Evolutionary conservation across 2,888 invertebrate genomes (phyloP).

Genomic region (Drosophila eohydei): DNA sequence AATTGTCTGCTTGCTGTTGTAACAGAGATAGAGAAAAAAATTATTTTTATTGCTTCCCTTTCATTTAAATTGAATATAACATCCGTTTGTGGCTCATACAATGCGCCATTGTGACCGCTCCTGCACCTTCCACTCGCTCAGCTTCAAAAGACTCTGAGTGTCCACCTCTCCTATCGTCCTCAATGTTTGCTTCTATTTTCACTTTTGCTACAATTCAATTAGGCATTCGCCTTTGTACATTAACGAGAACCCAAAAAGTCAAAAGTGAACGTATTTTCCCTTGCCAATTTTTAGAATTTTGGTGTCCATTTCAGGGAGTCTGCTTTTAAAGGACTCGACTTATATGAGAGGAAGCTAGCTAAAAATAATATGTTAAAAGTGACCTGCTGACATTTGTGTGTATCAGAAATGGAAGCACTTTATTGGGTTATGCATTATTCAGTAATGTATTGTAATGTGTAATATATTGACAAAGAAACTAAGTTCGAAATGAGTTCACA

Average conservation of each 20-base stretch:
- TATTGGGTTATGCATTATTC: conserved; percentile 1
- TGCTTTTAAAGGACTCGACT: conserved; percentile 25
- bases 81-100: conserved; percentile 69
- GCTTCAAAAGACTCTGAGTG: conserved; percentile 57
- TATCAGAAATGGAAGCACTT: conserved; percentile 18
- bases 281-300: conserved; percentile 6
- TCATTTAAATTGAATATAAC: conserved; percentile 71
- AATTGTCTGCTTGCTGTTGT: conserved; percentile 62
- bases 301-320: conserved; percentile 16
- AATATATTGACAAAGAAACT: not conserved
- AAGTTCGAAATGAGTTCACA: not conserved
- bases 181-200: conserved; percentile 42
- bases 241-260: conserved; percentile 48
- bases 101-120: conserved; percentile 58
- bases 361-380: conserved; percentile 3
- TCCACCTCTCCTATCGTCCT: conserved; percentile 23
- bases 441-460: not conserved
- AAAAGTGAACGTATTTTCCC: conserved; percentile 36
- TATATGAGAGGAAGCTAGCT: not conserved
- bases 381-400: conserved; percentile 3
- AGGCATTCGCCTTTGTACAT: conserved; percentile 49
- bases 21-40: conserved; percentile 29
- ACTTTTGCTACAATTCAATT: conserved; percentile 71
- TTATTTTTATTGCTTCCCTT: conserved; percentile 79
- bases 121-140: conserved; percentile 17